Conservation (phyloP, 2,113 vertebrate genomes). For the Sterrhoptilus dennistouni region DNA sequence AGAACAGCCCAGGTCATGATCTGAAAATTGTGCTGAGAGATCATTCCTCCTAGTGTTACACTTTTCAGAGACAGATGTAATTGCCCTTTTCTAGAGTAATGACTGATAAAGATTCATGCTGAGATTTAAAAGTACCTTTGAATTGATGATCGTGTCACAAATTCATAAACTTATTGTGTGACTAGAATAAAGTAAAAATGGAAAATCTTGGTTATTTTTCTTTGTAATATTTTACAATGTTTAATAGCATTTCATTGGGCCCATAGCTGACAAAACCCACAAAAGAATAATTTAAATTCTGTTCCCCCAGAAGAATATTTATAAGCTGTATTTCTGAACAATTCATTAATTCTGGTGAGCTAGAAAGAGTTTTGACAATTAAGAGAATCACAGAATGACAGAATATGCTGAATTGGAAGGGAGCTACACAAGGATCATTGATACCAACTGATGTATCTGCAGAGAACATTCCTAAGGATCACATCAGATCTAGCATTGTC, state of each 20-base stretch:
- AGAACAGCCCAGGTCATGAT: not conserved
- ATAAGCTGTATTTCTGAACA: not conserved
- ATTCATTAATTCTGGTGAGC: not conserved
- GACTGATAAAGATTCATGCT: not conserved
- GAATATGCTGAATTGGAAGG: not conserved
- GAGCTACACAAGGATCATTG: not conserved
- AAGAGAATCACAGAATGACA: not conserved
- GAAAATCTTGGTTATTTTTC: not conserved
- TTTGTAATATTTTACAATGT: not conserved
- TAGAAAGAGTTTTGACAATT: not conserved
- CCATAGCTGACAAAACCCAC: not conserved
- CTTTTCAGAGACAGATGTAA: not conserved
- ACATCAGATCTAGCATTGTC: not conserved
- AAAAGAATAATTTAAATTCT: not conserved
- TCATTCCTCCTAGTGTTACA: not conserved
- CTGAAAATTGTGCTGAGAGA: not conserved
- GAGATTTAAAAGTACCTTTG: not conserved
- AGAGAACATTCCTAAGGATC: not conserved
- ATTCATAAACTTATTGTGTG: not conserved
- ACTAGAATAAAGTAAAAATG: not conserved
- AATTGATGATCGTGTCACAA: not conserved
- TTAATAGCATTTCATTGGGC: not conserved
- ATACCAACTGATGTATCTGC: not conserved
- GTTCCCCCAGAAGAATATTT: not conserved
- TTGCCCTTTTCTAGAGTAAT: not conserved